These are phyloP conservation scores for Megaleporinus macrocephalus DNA, from an alignment of 2,113 vertebrate species.

Conservation along the genomic window DNA sequence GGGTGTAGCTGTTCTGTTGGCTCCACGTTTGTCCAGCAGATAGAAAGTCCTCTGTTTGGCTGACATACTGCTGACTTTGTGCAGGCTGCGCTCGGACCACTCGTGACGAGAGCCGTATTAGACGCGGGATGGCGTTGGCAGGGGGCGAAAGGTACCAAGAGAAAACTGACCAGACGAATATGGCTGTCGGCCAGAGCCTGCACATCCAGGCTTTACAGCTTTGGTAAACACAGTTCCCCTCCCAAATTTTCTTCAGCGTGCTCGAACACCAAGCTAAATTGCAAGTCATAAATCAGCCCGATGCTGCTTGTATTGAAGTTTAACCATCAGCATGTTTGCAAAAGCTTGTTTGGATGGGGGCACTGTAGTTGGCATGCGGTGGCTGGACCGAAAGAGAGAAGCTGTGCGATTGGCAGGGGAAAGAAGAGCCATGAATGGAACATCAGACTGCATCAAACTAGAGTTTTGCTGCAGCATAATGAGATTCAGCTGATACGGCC, in stretches of 20 bases:
- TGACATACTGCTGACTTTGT: constrained; percentile 38
- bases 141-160: background rate
- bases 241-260: background rate
- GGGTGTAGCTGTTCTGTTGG: background rate
- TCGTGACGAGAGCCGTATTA: constrained; percentile 4
- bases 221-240: background rate
- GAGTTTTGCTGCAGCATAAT: constrained; percentile 10
- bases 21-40: constrained; percentile 22
- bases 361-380: background rate
- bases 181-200: background rate
- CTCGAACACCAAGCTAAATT: background rate
- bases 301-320: no score
- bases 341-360: background rate
- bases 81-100: background rate
- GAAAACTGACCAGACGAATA: background rate
- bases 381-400: constrained; percentile 2
- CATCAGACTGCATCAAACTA: background rate
- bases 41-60: constrained; percentile 57
- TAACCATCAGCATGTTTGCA: background rate
- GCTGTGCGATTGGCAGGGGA: background rate
- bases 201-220: background rate
- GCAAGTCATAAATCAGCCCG: background rate
- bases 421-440: background rate
- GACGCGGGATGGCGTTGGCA: constrained; percentile 11
- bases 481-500: constrained; percentile 18